A percentile compares a stretch with the other conserved stretches of the same genome.
These are phyloP conservation scores for Calonectris borealis DNA, from an alignment of 2,113 vertebrate species.

Conservation along the genomic window DNA sequence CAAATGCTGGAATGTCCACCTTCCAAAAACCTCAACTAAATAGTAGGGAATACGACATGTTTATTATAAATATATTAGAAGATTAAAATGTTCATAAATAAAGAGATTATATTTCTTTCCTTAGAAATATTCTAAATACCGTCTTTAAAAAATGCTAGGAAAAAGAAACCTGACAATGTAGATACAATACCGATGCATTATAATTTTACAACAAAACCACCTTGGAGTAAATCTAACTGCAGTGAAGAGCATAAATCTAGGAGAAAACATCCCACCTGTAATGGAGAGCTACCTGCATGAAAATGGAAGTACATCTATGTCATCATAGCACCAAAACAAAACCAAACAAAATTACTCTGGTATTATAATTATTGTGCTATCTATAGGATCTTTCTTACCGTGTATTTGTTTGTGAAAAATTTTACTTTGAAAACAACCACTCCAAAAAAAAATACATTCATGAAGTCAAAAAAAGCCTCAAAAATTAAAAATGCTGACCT, in stretches of 20 bases:
- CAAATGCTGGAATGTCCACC: neutral
- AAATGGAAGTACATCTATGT: neutral
- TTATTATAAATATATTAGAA: neutral
- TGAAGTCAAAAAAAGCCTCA: neutral
- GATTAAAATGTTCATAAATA: neutral
- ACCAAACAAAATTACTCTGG: neutral
- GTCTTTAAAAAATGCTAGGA: neutral
- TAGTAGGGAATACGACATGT: neutral
- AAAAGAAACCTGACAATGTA: neutral
- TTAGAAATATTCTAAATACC: neutral
- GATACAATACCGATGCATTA: neutral
- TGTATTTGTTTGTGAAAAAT: neutral
- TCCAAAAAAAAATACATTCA: neutral
- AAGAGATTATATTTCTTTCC: neutral
- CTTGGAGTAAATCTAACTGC: neutral
- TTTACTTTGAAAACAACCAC: neutral
- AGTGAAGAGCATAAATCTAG: neutral
- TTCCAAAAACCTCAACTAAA: neutral
- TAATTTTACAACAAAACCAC: neutral
- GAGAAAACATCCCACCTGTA: neutral
- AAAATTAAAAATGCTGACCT: slow-evolving; percentile 66
- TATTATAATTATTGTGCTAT: neutral
- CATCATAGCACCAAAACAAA: neutral
- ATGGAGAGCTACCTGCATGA: neutral
- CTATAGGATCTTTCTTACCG: neutral